A percentile compares a stretch with the other conserved stretches of the same genome.
Conservation (phyloP, 2,888 invertebrate genomes). For the Tinea pellionella region DNA sequence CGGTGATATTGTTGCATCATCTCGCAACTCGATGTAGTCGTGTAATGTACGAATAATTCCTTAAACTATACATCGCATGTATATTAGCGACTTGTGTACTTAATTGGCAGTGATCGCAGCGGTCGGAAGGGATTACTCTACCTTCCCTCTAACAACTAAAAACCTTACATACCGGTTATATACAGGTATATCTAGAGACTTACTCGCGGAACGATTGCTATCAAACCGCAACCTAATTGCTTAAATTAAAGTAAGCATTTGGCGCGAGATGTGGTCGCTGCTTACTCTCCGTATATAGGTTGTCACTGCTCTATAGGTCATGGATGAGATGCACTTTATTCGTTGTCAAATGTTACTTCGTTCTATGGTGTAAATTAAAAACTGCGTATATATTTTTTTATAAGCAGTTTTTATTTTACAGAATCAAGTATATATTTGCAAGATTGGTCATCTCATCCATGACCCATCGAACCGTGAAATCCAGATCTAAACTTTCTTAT, state of each 20-base stretch:
- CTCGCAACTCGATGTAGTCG: background rate
- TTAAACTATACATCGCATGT: slow-evolving; percentile 1
- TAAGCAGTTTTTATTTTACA: too few species aligned
- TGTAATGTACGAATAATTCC: background rate
- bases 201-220: background rate
- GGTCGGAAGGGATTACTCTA: slow-evolving; percentile 48
- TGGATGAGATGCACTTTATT: background rate
- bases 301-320: slow-evolving; percentile 24
- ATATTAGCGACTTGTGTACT: slow-evolving; percentile 22
- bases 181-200: background rate
- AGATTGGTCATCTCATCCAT: too few species aligned
- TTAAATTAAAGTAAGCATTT: slow-evolving; percentile 30
- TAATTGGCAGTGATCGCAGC: slow-evolving; percentile 62
- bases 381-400: too few species aligned
- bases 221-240: slow-evolving; percentile 20
- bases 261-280: slow-evolving; percentile 18
- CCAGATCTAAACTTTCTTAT: background rate
- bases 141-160: slow-evolving; percentile 37
- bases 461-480: background rate
- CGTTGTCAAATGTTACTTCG: too few species aligned
- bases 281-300: slow-evolving; percentile 20
- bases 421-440: too few species aligned
- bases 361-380: too few species aligned
- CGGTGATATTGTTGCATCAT: background rate
- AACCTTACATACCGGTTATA: slow-evolving; percentile 21